Base-by-base conservation (phyloP, 2,113 vertebrate genomes). In the Phylloscopus trochiloides region DNA sequence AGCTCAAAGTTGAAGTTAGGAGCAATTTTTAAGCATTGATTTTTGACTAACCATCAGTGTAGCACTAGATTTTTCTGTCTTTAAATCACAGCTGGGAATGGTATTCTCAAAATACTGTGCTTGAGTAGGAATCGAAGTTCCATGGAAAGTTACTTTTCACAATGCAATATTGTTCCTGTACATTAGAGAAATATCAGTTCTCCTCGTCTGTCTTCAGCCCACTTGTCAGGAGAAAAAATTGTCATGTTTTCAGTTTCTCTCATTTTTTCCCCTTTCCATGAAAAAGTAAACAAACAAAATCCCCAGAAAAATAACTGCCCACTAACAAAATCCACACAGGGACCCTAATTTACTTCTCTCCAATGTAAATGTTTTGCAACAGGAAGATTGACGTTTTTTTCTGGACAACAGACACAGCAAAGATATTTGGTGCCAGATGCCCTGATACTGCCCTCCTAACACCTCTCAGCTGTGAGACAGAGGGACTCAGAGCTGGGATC, bases 21-120 rank as follows among this genome's bases (percentile, higher is more conserved):
- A 91, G 54, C 87, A 95, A 94, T 95, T 93, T 92, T 93, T 94
- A 95, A 95, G 91, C 76, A 96, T 92, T 95, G 92, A 96, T 97
- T 97, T 96, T 92, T 96, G 93, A 90, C 81, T 91, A 82, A 79
- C 67, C 90, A 73, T 86, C 71, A 92, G 42, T 66, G 88, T 71
- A 92, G 74, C 77, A 76, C 70, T 94, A 94, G 87, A 95, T 97
- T 94, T 97, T 96, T 85, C 89, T 94, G 74, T 79, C 90, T 76
- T 94, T 96, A 96, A 96, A 94, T 94, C 92, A 92, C 92, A 94
- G 74, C 10, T 95, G 94, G 95, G 94, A 95, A 95, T 67, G 78
- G 70, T 87, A 54, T 85, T 94, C 87, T 94, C 88, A 82, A 94
- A 94, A 87, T 89, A 34, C 76, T 38, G 62, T 34, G 40, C 65